Base-by-base conservation (phyloP, 2,888 invertebrate species). In the Drosophila greeni region DNA sequence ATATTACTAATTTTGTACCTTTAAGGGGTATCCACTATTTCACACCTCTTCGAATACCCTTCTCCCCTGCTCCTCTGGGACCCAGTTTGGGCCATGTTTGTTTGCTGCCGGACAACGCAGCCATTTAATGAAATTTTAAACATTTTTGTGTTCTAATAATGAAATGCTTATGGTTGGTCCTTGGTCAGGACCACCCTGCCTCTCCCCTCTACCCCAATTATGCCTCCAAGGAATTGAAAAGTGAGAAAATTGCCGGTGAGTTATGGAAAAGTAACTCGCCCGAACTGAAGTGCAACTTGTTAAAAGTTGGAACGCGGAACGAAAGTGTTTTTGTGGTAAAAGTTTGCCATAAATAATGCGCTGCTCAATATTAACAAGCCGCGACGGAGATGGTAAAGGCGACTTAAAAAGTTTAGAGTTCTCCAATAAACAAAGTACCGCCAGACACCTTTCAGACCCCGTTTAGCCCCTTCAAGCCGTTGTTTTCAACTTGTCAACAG, bases 281-380 rank as follows among this genome's bases (percentile, higher is more conserved):
- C 43, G 43, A 61, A 26, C 62, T 51, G 42, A 26, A 39, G 49
- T 56, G 66, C n/a, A 79, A 77, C 82, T 79, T 77, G 79, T 79
- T 79, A 79, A 79, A 79, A 79, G 80, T 79, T 77, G 26, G n/a
- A n/a, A n/a, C 42, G 18, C 60, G 76, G 74, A 75, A 73, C 66
- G 65, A 69, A 65, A 77, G 77, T 77, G 76, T 80, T 80, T 62
- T 52, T 29, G 73, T 65, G 68, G 64, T n/a, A n/a, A 67, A 82
- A 82, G 80, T 79, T 79, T 70, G 70, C 74, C 74, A 79, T 79
- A 82, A 79, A 79, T 79, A 79, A 82, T 79, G 75, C 75, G 72
- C 69, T 69, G 69, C 80, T 82, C 82, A 67, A 80, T 79, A 79
- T 79, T 79, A 79, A 82, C 79, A 79, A 82, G 79, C 70, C 51